Percentiles rank a stretch among this genome's conserved stretches.
These are phyloP conservation scores for Thinocorus orbignyianus DNA, from an alignment of 2,113 vertebrate genomes.

Conservation along the genomic window DNA sequence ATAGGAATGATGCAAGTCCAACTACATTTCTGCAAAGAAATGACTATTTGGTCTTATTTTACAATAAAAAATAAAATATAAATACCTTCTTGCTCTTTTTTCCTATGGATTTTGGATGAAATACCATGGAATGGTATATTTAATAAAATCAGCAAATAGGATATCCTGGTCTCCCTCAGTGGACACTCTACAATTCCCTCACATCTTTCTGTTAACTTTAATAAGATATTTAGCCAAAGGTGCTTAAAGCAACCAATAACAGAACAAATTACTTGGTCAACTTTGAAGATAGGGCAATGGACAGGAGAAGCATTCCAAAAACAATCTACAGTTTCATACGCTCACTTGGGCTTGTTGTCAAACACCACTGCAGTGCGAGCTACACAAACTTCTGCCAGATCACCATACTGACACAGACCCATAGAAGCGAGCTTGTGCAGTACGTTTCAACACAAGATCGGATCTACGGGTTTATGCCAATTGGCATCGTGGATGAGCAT, in stretches of 20 bases:
- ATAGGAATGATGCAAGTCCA: background rate
- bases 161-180: background rate
- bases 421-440: slow-evolving; percentile 98
- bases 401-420: slow-evolving; percentile 97
- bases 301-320: slow-evolving; percentile 7
- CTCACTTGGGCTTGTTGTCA: background rate
- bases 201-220: background rate
- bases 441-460: slow-evolving; percentile 98
- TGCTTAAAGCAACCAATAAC: background rate
- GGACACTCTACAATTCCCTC: background rate
- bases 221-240: background rate
- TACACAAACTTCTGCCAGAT: slow-evolving; percentile 65
- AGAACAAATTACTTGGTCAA: background rate
- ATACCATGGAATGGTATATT: background rate
- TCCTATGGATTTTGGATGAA: background rate
- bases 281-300: background rate
- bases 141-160: background rate
- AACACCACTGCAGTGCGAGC: background rate
- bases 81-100: background rate
- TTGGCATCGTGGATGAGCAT: slow-evolving; percentile 71
- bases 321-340: background rate
- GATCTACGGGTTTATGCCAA: slow-evolving; percentile 99
- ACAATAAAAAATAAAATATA: background rate
- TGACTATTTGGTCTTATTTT: background rate
- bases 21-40: background rate